phyloP scores from a whole-genome alignment of 1,140 invertebrate genomes.

The Brachionus koreanus region DNA sequence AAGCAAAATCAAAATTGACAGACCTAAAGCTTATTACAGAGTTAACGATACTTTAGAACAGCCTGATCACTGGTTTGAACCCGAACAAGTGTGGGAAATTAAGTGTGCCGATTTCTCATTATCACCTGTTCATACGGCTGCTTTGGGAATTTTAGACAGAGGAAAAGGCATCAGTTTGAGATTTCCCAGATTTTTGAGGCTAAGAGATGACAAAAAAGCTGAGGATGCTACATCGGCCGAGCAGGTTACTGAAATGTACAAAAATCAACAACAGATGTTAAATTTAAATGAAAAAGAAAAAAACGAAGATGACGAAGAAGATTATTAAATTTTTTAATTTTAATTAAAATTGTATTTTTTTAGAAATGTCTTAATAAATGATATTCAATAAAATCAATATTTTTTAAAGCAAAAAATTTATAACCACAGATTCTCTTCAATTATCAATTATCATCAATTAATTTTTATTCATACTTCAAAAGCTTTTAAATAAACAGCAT shows the following conservation, averaged over 20 bases:
- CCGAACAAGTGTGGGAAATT: conserved; percentile 90
- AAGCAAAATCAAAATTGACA: conserved; percentile 66
- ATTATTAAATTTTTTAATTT: not conserved
- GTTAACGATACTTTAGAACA: conserved; percentile 65
- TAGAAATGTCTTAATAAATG: not conserved
- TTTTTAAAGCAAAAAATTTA: too few species aligned
- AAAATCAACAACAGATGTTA: conserved; percentile 38
- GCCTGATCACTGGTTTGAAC: conserved; percentile 93
- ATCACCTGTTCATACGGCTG: conserved; percentile 88
- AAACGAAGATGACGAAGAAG: not conserved
- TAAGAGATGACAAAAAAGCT: conserved; percentile 84
- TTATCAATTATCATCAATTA: too few species aligned
- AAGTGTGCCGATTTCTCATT: conserved; percentile 96
- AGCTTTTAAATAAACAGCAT: too few species aligned
- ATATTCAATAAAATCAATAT: not conserved
- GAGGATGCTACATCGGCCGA: conserved; percentile 86
- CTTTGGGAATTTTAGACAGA: conserved; percentile 77
- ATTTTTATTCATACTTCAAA: too few species aligned
- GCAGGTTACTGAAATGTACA: conserved; percentile 65
- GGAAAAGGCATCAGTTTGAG: conserved; percentile 90
- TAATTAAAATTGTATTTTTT: not conserved
- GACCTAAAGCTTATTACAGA: conserved; percentile 79
- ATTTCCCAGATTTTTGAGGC: conserved; percentile 88
- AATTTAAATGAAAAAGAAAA: conserved; percentile 32
- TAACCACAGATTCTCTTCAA: too few species aligned